Base-by-base conservation (phyloP, 2,113 vertebrate species). In the Saccopteryx bilineata region DNA sequence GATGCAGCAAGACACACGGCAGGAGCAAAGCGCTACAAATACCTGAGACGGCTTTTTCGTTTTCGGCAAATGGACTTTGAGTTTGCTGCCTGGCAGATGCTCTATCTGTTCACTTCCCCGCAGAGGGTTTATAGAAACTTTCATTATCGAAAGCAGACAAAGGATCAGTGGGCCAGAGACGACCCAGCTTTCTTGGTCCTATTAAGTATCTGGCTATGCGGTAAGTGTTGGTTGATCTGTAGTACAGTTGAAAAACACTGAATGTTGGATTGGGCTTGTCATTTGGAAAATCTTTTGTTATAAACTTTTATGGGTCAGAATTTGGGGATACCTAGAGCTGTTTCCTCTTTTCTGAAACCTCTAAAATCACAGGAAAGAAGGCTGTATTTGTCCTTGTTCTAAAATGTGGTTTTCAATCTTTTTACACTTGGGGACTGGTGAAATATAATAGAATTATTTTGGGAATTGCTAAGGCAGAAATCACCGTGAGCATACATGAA, bases 51-150 rank as follows among this genome's bases (percentile, higher is more conserved):
- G 66, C 99, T 99, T 83, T 98, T 99, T 72, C 99, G 99, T 78
- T 99, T 99, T 96, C 98, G 97, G 60, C 99, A 99, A 97, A 99
- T 99, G 99, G 99, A 99, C 98, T 99, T 99, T 83, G 99, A 99
- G 81, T 99, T 99, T 54, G 99, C 99, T 0, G 19, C 99, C 8
- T 99, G 99, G 99, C 99, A 99, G 98, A 99, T 99, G 99, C 98
- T 99, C 7, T 99, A 99, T 97, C 98, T 99, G 54, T 99, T 99
- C 68, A 99, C 99, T 0, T 99, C 99, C 0, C 99, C 99, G 0
- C 99, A 99, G 98, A 99, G 99, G 89, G 99, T 99, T 48, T 99
- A 99, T 89, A 99, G 99, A 93, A 99, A 99, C 98, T 99, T 99
- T 66, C 99, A 99, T 97, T 99, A 99, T 98, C 98, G 99, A 65